These are phyloP conservation scores for Clostera curtula DNA, from an alignment of 2,888 invertebrate species.

Conservation along the genomic window DNA sequence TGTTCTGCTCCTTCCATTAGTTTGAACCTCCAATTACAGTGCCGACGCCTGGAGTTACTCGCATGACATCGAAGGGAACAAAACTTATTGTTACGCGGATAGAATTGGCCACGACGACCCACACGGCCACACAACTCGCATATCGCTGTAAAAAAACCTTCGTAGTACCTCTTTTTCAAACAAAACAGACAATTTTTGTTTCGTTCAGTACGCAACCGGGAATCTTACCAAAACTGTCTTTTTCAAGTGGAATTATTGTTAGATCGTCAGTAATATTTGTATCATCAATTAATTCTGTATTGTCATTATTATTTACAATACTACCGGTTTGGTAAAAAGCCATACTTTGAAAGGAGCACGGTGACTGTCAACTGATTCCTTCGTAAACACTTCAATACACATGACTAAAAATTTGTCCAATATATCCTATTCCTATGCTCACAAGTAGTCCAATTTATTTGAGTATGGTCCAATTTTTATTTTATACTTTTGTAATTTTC, in stretches of 20 bases:
- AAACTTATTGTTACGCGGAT: constrained; percentile 52
- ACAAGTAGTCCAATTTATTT: too few species aligned
- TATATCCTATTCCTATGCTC: too few species aligned
- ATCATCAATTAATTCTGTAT: constrained; percentile 37
- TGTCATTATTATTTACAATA: constrained; percentile 33
- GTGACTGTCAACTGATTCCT: constrained; percentile 30
- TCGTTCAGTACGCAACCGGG: neutral
- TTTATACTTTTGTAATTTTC: too few species aligned
- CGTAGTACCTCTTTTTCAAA: too few species aligned
- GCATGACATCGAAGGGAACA: constrained; percentile 56
- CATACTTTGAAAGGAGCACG: constrained; percentile 46
- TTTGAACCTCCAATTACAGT: constrained; percentile 57
- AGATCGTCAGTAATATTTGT: constrained; percentile 75
- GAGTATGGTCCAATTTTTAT: too few species aligned
- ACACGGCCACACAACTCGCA: constrained; percentile 64
- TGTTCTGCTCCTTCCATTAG: constrained; percentile 67
- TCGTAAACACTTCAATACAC: constrained; percentile 53
- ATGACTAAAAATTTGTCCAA: constrained; percentile 36
- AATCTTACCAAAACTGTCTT: constrained; percentile 93
- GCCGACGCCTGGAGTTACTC: constrained; percentile 39
- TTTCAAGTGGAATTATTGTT: constrained; percentile 89
- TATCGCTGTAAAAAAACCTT: constrained; percentile 47
- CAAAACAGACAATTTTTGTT: too few species aligned
- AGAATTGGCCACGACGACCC: constrained; percentile 57
- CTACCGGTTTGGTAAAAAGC: constrained; percentile 49